These are phyloP conservation scores for Eulemur mongoz DNA, from an alignment of 2,797 vertebrate genomes.

Conservation along the genomic window DNA sequence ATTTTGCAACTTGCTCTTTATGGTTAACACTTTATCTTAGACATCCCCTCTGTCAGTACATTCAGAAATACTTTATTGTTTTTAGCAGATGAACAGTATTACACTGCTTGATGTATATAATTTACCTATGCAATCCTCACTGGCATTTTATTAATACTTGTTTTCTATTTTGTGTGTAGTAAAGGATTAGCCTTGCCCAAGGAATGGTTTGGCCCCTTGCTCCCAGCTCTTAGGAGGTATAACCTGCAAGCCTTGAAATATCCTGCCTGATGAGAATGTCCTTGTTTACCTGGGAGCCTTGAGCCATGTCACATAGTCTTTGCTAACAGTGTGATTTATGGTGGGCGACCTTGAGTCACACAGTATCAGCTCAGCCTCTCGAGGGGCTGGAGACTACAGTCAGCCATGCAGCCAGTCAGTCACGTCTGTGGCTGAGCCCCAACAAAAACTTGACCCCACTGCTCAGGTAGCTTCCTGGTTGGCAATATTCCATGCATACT, in stretches of 20 bases:
- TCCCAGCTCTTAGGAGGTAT: not conserved
- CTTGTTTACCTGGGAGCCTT: not conserved
- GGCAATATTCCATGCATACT: too few species aligned
- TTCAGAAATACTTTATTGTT: not conserved
- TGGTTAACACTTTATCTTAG: not conserved
- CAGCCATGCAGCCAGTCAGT: not conserved
- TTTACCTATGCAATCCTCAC: not conserved
- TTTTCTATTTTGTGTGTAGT: not conserved
- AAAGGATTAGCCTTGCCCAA: not conserved
- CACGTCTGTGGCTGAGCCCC: not conserved
- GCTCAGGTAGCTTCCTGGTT: not conserved
- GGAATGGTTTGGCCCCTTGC: not conserved
- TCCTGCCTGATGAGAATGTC: not conserved
- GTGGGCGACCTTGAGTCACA: not conserved
- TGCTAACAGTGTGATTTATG: not conserved
- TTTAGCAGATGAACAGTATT: not conserved
- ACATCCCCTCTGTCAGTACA: not conserved
- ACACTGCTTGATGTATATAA: not conserved
- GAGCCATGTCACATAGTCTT: not conserved
- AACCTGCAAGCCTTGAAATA: not conserved
- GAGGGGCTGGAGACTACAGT: not conserved
- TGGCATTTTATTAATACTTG: not conserved
- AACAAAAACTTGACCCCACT: not conserved
- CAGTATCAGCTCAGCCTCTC: not conserved
- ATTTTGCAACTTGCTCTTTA: not conserved